These are phyloP conservation scores for Arge pagana DNA, from an alignment of 2,888 invertebrate species.

Conservation along the genomic window DNA sequence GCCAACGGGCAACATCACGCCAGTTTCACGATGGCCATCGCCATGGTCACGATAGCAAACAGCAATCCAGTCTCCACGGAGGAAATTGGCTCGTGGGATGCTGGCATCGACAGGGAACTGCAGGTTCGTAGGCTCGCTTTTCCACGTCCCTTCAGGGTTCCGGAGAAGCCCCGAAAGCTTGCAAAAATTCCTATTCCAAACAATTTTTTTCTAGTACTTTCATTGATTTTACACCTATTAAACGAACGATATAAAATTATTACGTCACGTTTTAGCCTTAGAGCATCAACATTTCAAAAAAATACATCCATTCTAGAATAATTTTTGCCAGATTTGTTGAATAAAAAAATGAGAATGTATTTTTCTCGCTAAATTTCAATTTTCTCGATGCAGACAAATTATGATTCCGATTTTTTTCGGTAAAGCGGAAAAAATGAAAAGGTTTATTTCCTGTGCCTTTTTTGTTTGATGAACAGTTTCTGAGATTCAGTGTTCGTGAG, in stretches of 20 bases:
- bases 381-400: not conserved
- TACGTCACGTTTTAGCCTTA: too few relatives aligned
- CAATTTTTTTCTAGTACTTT: constrained; percentile 8
- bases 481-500: not conserved
- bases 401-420: not conserved
- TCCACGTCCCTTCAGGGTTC: not conserved
- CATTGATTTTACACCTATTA: not conserved
- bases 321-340: too few relatives aligned
- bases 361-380: not conserved
- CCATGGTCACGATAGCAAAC: constrained; percentile 68
- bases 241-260: too few relatives aligned
- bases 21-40: constrained; percentile 42
- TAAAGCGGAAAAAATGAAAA: not conserved
- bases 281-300: too few relatives aligned
- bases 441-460: not conserved
- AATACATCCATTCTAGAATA: too few relatives aligned
- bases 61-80: constrained; percentile 75
- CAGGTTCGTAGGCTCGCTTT: constrained; percentile 47
- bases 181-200: not conserved
- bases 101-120: constrained; percentile 72
- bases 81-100: constrained; percentile 76
- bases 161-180: not conserved
- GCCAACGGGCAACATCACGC: constrained; percentile 48
- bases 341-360: not conserved
- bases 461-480: not conserved